Percentiles rank a stretch among this genome's conserved stretches.
Conservation (phyloP, 2,888 invertebrate genomes). For the Fabriciana adippe region DNA sequence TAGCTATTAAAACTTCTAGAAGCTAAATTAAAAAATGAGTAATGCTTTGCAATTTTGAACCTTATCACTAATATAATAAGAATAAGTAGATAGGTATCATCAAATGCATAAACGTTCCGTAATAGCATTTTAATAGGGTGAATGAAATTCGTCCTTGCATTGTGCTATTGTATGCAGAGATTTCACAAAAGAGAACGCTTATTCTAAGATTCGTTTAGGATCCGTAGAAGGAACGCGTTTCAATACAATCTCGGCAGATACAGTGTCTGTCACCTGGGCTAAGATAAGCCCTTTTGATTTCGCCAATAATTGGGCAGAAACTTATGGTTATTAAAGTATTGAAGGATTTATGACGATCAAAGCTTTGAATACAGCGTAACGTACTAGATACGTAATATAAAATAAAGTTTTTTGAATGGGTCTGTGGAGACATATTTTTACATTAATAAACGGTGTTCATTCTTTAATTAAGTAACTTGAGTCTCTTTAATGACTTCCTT, state of each 20-base stretch:
- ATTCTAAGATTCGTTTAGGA: conserved; percentile 57
- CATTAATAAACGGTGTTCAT: too few species aligned
- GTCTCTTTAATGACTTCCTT: too few species aligned
- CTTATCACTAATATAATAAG: conserved; percentile 28
- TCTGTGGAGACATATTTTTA: too few species aligned
- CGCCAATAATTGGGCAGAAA: conserved; percentile 10
- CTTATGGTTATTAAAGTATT: conserved; percentile 10
- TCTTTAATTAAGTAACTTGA: too few species aligned
- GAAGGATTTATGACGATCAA: background rate
- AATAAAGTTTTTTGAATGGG: too few species aligned
- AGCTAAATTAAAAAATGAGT: conserved; percentile 32
- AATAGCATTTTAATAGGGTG: conserved; percentile 76
- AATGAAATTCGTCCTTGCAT: conserved; percentile 77
- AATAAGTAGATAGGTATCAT: conserved; percentile 27
- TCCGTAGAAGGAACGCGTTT: conserved; percentile 47
- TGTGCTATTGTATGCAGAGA: conserved; percentile 70
- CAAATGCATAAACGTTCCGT: conserved; percentile 43
- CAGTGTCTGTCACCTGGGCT: conserved; percentile 48
- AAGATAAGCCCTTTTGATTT: conserved; percentile 3
- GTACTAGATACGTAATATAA: too few species aligned
- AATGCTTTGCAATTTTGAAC: conserved; percentile 26
- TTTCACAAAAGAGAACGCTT: conserved; percentile 67
- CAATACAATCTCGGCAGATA: conserved; percentile 41
- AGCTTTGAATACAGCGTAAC: background rate
- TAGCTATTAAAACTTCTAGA: conserved; percentile 23